These are phyloP conservation scores for Eufriesea mexicana DNA, from an alignment of 1,140 invertebrate species.

Conservation along the genomic window DNA sequence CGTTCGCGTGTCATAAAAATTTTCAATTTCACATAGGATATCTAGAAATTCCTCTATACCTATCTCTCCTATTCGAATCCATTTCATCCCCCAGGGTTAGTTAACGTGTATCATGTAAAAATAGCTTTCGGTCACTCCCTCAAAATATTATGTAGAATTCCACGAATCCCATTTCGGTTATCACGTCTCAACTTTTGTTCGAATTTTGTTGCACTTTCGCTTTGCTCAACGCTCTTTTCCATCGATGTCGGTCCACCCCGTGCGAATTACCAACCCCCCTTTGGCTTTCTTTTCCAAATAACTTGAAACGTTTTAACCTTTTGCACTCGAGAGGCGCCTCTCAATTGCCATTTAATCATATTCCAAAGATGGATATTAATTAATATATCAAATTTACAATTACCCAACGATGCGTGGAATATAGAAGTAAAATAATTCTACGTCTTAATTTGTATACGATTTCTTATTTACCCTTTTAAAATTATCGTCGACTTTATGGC, in stretches of 20 bases:
- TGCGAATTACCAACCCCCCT: background rate
- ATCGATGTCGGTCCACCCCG: too few relatives aligned
- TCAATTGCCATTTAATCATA: too few relatives aligned
- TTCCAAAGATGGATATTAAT: too few relatives aligned
- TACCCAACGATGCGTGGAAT: too few relatives aligned
- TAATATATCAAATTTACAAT: too few relatives aligned
- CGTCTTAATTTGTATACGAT: too few relatives aligned
- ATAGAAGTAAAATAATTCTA: too few relatives aligned
- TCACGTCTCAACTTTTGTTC: conserved; percentile 6
- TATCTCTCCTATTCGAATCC: background rate
- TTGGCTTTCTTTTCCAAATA: background rate
- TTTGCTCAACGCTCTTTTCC: background rate
- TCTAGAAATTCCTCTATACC: background rate
- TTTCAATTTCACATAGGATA: too few relatives aligned
- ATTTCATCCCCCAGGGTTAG: background rate
- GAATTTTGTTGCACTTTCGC: background rate
- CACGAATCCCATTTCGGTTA: background rate
- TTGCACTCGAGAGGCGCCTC: too few relatives aligned
- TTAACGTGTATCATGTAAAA: background rate
- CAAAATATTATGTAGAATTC: background rate
- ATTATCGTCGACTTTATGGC: too few relatives aligned
- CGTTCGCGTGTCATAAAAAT: too few relatives aligned
- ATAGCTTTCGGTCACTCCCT: background rate
- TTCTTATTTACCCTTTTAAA: too few relatives aligned
- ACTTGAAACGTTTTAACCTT: background rate